Percentiles rank a stretch among this genome's conserved stretches.
Conservation (phyloP, 2,888 invertebrate species). For the Drosophila acutilabella region DNA sequence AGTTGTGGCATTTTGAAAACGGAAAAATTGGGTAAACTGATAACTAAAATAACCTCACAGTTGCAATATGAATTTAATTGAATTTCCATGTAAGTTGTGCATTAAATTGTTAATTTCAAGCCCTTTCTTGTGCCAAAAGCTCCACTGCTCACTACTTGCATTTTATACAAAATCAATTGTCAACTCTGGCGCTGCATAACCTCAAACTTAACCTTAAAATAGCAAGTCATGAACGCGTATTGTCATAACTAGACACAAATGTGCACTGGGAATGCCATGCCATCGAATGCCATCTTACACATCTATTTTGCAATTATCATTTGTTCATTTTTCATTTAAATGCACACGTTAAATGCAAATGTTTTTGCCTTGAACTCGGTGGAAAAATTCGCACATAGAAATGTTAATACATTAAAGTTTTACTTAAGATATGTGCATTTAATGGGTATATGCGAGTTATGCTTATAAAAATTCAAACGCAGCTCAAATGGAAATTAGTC, state of each 20-base stretch:
- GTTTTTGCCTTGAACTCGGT: constrained; percentile 50
- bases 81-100: too few relatives aligned
- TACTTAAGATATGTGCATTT: constrained; percentile 59
- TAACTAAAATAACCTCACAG: too few relatives aligned
- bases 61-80: too few relatives aligned
- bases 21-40: too few relatives aligned
- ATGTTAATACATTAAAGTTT: constrained; percentile 25
- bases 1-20: too few relatives aligned
- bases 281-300: constrained; percentile 22
- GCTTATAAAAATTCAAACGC: constrained; percentile 51
- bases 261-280: constrained; percentile 32
- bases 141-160: not conserved
- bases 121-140: too few relatives aligned
- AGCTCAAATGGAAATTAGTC: constrained; percentile 68
- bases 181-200: constrained; percentile 19
- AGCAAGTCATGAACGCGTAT: constrained; percentile 45
- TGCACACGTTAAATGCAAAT: constrained; percentile 13
- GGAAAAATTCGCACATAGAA: constrained; percentile 63
- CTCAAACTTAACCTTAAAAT: constrained; percentile 46
- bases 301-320: constrained; percentile 31
- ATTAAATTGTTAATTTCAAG: not conserved
- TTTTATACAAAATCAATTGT: not conserved
- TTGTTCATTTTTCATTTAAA: constrained; percentile 19
- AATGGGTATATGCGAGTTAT: constrained; percentile 31
- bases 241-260: constrained; percentile 37